Evolutionary conservation across 2,888 invertebrate species (phyloP).

Genomic region (Myopa tessellatipennis): DNA sequence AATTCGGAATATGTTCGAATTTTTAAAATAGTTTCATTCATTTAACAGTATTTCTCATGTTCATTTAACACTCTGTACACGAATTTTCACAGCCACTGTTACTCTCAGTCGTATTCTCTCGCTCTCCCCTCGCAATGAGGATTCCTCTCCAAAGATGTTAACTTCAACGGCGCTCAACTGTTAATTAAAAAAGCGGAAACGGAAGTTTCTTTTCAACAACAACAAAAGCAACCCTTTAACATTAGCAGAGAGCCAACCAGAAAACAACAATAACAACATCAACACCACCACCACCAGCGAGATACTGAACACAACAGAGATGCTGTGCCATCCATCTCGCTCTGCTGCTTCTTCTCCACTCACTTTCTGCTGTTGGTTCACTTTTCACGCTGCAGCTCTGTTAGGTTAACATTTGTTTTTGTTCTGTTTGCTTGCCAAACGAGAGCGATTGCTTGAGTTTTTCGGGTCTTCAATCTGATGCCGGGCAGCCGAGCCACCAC

Average conservation of each 20-base stretch:
- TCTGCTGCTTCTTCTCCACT: neutral
- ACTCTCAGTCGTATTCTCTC: neutral
- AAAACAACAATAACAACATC: neutral
- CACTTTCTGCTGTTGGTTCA: neutral
- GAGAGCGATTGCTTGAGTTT: conserved; percentile 20
- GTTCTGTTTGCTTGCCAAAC: no score
- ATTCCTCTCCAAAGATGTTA: neutral
- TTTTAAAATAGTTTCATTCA: no score
- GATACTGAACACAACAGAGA: neutral
- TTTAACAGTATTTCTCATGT: neutral
- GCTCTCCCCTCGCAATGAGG: neutral
- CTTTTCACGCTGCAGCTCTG: conserved; percentile 13
- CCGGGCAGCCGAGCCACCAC: conserved; percentile 32
- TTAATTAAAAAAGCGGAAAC: conserved; percentile 47
- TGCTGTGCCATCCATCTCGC: neutral
- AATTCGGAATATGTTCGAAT: no score
- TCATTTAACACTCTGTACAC: neutral
- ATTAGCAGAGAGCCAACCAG: neutral
- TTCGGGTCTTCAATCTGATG: conserved; percentile 1
- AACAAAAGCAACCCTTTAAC: conserved; percentile 10
- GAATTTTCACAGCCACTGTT: neutral
- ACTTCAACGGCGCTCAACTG: conserved; percentile 25
- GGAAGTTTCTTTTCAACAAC: conserved; percentile 35
- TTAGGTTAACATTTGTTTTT: neutral
- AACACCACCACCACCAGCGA: neutral